A percentile compares a stretch with the other conserved stretches of the same genome.
Conservation (phyloP, 2,888 invertebrate species). For the Standfussiana lucernea region DNA sequence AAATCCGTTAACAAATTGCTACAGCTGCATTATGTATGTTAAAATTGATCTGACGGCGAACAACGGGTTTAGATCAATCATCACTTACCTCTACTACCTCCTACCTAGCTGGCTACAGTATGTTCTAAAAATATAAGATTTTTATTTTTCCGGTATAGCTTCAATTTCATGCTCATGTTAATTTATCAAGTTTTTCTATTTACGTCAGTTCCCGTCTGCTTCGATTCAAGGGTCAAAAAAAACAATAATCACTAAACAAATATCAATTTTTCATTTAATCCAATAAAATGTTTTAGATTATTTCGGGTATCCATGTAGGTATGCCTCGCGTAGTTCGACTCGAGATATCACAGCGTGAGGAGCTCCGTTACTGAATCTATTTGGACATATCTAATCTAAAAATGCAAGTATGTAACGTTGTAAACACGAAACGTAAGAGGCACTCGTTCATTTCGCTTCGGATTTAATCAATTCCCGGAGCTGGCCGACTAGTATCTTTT, state of each 20-base stretch:
- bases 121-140: conserved; percentile 2
- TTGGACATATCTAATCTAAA: not conserved
- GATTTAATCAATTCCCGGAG: no score
- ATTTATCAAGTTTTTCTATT: not conserved
- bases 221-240: conserved; percentile 12
- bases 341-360: not conserved
- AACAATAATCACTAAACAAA: no score
- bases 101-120: no score
- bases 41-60: not conserved
- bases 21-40: not conserved
- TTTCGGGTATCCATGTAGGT: not conserved
- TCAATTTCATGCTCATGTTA: conserved; percentile 4
- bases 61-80: not conserved
- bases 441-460: no score
- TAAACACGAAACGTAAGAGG: no score
- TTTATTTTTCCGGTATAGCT: not conserved
- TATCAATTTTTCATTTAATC: not conserved
- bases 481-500: no score
- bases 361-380: not conserved
- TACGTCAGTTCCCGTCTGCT: conserved; percentile 1
- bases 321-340: not conserved
- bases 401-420: not conserved
- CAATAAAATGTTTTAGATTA: not conserved
- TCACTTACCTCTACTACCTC: not conserved
- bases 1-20: not conserved